Conservation (phyloP, 2,888 invertebrate species). For the Chaetoderma sp. region DNA sequence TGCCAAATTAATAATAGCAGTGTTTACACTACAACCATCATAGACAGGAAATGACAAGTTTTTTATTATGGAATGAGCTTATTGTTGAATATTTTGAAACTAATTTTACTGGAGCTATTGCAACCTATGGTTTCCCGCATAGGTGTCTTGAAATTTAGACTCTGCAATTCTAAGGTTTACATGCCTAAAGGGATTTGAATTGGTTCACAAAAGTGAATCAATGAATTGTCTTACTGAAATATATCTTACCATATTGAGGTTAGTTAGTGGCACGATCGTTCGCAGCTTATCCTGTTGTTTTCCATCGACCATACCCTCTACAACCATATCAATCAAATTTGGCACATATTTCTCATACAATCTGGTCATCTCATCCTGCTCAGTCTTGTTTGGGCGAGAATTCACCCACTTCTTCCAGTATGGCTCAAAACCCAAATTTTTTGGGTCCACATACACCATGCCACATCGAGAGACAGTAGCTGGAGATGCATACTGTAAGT, state of each 20-base stretch:
- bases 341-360: conserved; percentile 84
- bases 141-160: too few species aligned
- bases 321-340: conserved; percentile 78
- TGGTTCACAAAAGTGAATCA: too few species aligned
- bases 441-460: conserved; percentile 94
- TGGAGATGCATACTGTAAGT: conserved; percentile 90
- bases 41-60: too few species aligned
- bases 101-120: too few species aligned
- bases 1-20: too few species aligned
- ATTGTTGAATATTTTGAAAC: too few species aligned
- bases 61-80: too few species aligned
- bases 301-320: conserved; percentile 80
- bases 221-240: too few species aligned
- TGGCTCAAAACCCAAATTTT: conserved; percentile 87
- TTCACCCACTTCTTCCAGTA: conserved; percentile 87
- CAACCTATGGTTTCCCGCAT: too few species aligned
- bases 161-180: too few species aligned
- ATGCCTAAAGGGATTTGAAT: too few species aligned
- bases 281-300: conserved; percentile 77
- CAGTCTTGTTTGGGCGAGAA: conserved; percentile 50
- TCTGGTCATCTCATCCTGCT: conserved; percentile 58
- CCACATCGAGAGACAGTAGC: conserved; percentile 93
- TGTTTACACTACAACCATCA: too few species aligned
- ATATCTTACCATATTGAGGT: conserved; percentile 86
- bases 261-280: conserved; percentile 86